A percentile compares a stretch with the other conserved stretches of the same genome.
Evolutionary conservation across 53 echinoderm and acorn worm genomes (phyloP).

Genomic region (Arbacia lixula): DNA sequence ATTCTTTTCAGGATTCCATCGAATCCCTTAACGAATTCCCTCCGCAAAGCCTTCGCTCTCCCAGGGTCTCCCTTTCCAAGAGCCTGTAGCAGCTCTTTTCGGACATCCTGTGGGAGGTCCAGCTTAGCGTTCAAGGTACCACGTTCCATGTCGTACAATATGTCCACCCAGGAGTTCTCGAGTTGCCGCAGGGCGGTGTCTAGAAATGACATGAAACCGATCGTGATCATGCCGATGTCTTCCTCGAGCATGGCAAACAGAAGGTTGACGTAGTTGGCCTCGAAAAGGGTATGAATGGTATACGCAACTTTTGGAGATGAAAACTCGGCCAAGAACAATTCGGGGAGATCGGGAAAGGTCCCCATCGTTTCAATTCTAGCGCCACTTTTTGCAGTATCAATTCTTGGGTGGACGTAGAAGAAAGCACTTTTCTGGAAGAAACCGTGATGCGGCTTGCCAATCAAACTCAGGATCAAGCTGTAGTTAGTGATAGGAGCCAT

Average conservation of each 20-base stretch:
- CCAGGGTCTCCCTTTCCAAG: constrained; percentile 32
- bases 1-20: constrained; percentile 67
- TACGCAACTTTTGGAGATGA: not conserved
- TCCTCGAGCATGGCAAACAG: constrained; percentile 44
- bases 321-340: not conserved
- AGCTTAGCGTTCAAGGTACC: constrained; percentile 53
- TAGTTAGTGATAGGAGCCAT: not conserved
- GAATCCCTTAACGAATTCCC: constrained; percentile 72
- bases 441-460: not conserved
- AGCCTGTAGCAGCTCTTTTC: not conserved
- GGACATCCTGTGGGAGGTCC: constrained; percentile 29
- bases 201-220: constrained; percentile 31
- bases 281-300: constrained; percentile 10
- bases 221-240: constrained; percentile 18
- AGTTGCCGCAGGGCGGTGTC: constrained; percentile 28
- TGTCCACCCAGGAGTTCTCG: constrained; percentile 51
- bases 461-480: no score
- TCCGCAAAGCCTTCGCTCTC: constrained; percentile 51
- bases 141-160: constrained; percentile 48
- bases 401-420: constrained; percentile 38
- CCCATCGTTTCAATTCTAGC: constrained; percentile 17
- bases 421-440: constrained; percentile 45
- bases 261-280: constrained; percentile 25
- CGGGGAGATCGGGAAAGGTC: not conserved
- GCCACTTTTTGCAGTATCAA: constrained; percentile 33